Evolutionary conservation across 1,140 invertebrate genomes (phyloP).

Genomic region (Prorops nasuta): DNA sequence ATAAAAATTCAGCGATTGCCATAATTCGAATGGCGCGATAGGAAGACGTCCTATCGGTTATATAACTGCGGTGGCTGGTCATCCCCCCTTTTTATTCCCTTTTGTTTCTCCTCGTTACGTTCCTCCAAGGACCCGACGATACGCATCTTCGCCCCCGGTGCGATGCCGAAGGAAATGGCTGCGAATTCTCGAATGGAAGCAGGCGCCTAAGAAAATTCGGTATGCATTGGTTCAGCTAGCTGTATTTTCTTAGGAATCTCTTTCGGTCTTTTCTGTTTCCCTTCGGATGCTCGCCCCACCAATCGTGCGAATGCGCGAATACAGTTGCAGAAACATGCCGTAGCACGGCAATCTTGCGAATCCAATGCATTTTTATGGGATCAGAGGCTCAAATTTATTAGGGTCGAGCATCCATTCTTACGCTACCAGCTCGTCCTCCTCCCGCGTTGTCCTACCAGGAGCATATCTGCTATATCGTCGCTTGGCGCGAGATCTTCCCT

Average conservation of each 20-base stretch:
- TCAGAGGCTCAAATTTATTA: slow-evolving; percentile 46
- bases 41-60: no score
- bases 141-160: slow-evolving; percentile 19
- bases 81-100: slow-evolving; percentile 1
- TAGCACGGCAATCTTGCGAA: no score
- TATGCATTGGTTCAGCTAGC: slow-evolving; percentile 30
- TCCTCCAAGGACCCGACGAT: slow-evolving; percentile 8
- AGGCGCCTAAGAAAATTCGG: slow-evolving; percentile 30
- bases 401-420: no score
- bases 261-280: slow-evolving; percentile 5
- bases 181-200: slow-evolving; percentile 4
- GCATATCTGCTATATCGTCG: slow-evolving; percentile 16
- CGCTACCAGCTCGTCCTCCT: slow-evolving; percentile 12
- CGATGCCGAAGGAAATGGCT: slow-evolving; percentile 4
- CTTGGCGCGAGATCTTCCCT: slow-evolving; percentile 4
- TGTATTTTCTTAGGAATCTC: slow-evolving; percentile 29
- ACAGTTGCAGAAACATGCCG: not conserved
- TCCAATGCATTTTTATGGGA: slow-evolving; percentile 51
- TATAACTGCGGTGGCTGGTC: no score
- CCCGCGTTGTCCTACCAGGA: slow-evolving; percentile 14
- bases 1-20: slow-evolving; percentile 54
- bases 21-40: no score
- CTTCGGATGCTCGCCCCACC: no score
- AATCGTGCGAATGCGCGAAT: slow-evolving; percentile 2
- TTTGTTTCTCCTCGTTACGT: not conserved